Evolutionary conservation across 2,888 invertebrate genomes (phyloP), one percentile per base, ranked within the genome.

Genomic region (Enchytraeus crypticus): DNA sequence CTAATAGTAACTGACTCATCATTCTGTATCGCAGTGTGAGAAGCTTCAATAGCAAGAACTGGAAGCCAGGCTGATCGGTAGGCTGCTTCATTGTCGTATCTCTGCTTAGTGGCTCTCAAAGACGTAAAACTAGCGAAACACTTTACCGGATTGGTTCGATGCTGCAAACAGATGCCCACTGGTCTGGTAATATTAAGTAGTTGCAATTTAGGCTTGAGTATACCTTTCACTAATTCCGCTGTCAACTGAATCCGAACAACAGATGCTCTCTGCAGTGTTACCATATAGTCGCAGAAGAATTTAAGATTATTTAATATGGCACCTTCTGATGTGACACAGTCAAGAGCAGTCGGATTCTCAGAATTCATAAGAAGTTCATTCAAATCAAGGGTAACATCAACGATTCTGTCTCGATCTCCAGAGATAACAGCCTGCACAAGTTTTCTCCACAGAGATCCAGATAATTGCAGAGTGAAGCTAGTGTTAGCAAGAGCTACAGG

Each of bases 161-260:
- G 77, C 61, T 76, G 72, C 32, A 76, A 47, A 66, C 77, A 76
- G 11, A 77, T 61, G 57, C 71, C 71, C 23, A 73, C 62, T n/a
- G 59, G 61, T 26, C 71, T 70, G 5, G 74, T 72, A 4, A 75
- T 62, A 54, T 65, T 69, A 2, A 75, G 23, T 11, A 76, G 69
- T 65, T 77, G 75, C 3, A 77, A 54, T 4, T 59, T 61, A 5
- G 76, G 77, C 0, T 60, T 38, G 47, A 74, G 55, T 14, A 74
- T 47, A 5, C 74, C 73, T 14, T 66, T 64, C 23, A 32, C 47
- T 8, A 71, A 43, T 3, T 64, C 65, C 0, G 70, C 66, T 2
- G 70, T 66, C 32, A 77, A 33, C 67, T 77, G 76, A 11, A 74
- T 68, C 45, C 66, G 63, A 5, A 73, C 43, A 11, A 72, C 66